Evolutionary conservation across 2,888 invertebrate species (phyloP).

Genomic region (Chrysotoxum bicinctum): DNA sequence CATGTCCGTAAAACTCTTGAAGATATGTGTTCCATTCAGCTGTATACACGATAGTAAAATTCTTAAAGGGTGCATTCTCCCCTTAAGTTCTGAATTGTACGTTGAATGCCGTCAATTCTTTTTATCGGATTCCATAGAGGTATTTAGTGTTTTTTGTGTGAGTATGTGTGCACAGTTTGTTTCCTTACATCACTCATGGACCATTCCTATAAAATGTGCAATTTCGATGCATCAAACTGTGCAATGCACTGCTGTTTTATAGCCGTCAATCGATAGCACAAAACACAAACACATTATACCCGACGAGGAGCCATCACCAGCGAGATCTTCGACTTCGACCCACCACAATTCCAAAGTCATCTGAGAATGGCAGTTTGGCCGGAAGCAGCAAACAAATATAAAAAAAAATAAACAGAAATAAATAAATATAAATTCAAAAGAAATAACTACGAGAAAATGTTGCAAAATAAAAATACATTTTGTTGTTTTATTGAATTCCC

Average conservation of each 20-base stretch:
- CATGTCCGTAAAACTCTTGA: constrained; percentile 46
- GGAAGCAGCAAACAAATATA: constrained; percentile 46
- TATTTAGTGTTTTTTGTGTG: constrained; percentile 44
- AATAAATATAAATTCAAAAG: constrained; percentile 11
- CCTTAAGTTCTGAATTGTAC: background rate
- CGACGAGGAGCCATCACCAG: background rate
- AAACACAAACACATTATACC: constrained; percentile 38
- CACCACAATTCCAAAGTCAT: background rate
- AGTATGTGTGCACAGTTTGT: background rate
- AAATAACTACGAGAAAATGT: constrained; percentile 38
- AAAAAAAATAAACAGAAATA: constrained; percentile 1
- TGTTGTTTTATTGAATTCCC: constrained; percentile 33
- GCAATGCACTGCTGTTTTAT: constrained; percentile 30
- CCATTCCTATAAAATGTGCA: constrained; percentile 56
- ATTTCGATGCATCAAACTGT: constrained; percentile 61
- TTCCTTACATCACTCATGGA: constrained; percentile 10
- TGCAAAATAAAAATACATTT: constrained; percentile 60
- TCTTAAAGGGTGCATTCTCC: constrained; percentile 26
- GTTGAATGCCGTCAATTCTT: constrained; percentile 20
- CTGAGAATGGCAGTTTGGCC: constrained; percentile 44
- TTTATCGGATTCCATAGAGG: constrained; percentile 45
- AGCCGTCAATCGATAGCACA: constrained; percentile 59
- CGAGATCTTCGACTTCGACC: constrained; percentile 8
- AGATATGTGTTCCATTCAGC: constrained; percentile 52
- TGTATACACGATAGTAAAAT: constrained; percentile 59